These are phyloP conservation scores for Dryoscopus gambensis DNA, from an alignment of 2,113 vertebrate genomes.

Conservation along the genomic window DNA sequence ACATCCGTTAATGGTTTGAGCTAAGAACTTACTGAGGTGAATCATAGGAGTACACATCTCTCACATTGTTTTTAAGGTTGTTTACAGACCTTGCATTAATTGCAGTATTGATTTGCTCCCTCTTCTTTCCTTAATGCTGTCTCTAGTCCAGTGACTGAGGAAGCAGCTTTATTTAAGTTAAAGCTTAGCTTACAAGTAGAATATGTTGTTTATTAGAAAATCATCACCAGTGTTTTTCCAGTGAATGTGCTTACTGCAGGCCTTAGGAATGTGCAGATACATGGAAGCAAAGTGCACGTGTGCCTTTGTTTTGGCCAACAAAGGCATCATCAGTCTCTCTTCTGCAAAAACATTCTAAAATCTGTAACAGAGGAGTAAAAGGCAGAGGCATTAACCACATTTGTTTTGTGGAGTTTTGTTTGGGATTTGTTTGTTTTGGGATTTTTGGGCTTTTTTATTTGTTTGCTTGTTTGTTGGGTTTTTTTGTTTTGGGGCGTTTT, in stretches of 20 bases:
- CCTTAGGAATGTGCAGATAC: background rate
- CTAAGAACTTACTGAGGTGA: background rate
- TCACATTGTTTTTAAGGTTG: background rate
- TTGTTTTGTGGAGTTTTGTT: background rate
- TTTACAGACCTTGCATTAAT: background rate
- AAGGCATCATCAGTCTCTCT: background rate
- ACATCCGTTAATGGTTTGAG: background rate
- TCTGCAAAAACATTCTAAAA: background rate
- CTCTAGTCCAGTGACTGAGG: background rate
- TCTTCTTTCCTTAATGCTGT: background rate
- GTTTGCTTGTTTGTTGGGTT: background rate
- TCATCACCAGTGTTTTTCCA: background rate
- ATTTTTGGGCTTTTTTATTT: background rate
- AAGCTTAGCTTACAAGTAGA: background rate
- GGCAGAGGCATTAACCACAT: background rate
- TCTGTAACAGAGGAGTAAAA: background rate
- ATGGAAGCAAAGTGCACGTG: background rate
- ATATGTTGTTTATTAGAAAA: background rate
- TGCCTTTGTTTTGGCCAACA: background rate
- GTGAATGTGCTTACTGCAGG: background rate
- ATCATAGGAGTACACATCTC: background rate
- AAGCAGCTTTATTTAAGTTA: background rate
- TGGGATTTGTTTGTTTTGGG: background rate
- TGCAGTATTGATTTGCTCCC: background rate
- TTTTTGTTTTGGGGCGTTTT: no score